These are phyloP conservation scores for Ornithorhynchus anatinus DNA, from an alignment of 2,113 vertebrate species.

Conservation along the genomic window DNA sequence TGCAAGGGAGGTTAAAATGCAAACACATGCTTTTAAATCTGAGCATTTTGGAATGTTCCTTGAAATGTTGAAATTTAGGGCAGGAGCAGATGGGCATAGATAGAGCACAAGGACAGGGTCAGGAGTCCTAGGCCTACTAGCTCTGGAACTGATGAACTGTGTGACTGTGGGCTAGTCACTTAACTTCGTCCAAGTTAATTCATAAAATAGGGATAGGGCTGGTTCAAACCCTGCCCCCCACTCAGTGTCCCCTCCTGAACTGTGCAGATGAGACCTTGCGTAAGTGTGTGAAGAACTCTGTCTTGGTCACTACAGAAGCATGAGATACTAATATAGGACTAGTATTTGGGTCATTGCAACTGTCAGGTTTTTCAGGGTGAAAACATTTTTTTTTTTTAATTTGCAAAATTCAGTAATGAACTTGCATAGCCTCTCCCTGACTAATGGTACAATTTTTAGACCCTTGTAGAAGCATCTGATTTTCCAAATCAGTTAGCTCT, in stretches of 20 bases:
- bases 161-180: no score
- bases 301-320: no score
- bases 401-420: not conserved
- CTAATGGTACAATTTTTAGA: conserved; percentile 1
- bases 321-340: not conserved
- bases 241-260: no score
- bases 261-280: no score
- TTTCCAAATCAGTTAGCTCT: not conserved
- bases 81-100: not conserved
- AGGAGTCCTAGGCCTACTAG: not conserved
- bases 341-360: not conserved
- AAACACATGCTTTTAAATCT: not conserved
- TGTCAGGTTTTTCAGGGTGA: not conserved
- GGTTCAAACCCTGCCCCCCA: no score
- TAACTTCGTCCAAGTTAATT: no score
- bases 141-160: not conserved
- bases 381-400: not conserved
- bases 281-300: no score
- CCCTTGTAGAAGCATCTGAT: not conserved
- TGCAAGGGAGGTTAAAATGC: accelerated
- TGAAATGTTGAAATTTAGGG: not conserved
- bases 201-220: no score
- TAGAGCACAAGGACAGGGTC: not conserved
- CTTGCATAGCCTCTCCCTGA: not conserved
- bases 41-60: not conserved